Evolutionary conservation across 2,113 vertebrate species (phyloP).

Genomic region (Chloropsis hardwickii): DNA sequence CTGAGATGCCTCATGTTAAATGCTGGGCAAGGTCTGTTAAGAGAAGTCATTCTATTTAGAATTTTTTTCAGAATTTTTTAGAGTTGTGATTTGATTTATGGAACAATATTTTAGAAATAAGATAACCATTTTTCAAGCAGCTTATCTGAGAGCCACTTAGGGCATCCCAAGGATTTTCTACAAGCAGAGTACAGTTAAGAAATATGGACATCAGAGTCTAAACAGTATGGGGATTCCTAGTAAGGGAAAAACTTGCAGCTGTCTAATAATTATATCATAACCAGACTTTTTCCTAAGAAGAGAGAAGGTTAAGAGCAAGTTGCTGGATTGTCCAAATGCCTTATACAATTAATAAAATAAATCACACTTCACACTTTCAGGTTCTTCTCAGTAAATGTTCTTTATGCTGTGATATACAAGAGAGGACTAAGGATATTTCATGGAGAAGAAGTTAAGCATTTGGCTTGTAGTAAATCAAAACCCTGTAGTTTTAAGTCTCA

Average conservation of each 20-base stretch:
- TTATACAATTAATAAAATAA: background rate
- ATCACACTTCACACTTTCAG: background rate
- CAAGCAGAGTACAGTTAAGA: background rate
- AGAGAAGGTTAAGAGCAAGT: background rate
- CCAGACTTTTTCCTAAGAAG: background rate
- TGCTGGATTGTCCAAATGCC: background rate
- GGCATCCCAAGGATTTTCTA: background rate
- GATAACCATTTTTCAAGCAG: background rate
- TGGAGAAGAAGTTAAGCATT: background rate
- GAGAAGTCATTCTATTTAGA: background rate
- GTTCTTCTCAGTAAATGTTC: background rate
- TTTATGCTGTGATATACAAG: background rate
- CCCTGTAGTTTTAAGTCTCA: background rate
- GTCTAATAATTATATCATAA: background rate
- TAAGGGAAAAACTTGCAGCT: slow-evolving; percentile 18
- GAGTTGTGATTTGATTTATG: background rate
- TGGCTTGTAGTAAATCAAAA: background rate
- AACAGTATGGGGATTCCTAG: background rate
- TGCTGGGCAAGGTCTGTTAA: background rate
- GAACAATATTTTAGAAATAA: background rate
- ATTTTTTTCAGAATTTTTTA: background rate
- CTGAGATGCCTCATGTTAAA: background rate
- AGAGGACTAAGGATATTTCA: background rate
- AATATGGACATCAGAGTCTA: background rate
- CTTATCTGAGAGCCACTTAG: background rate